These are phyloP conservation scores for Argyra leucocephala DNA, from an alignment of 2,888 invertebrate genomes.

Conservation along the genomic window DNA sequence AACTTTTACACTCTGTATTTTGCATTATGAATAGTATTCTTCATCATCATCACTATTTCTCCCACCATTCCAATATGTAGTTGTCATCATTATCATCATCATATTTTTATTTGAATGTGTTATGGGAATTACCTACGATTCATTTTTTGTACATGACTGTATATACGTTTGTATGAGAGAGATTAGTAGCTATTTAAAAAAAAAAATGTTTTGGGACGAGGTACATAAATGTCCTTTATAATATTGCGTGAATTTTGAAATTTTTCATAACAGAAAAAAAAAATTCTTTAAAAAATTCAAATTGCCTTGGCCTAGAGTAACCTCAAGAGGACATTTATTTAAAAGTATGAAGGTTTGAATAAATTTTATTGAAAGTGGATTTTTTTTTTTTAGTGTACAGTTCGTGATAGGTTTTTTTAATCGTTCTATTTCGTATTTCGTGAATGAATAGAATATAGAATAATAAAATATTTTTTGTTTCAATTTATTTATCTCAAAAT, in stretches of 20 bases:
- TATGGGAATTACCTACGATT: neutral
- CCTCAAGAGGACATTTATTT: constrained; percentile 4
- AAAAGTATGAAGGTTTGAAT: neutral
- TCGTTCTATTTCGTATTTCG: neutral
- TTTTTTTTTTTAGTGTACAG: neutral
- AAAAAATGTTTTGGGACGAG: neutral
- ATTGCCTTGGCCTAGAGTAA: constrained; percentile 6
- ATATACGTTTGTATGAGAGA: neutral
- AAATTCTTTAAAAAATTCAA: constrained; percentile 6
- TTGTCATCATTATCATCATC: neutral
- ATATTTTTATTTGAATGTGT: neutral
- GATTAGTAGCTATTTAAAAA: neutral
- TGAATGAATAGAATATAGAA: too few relatives aligned
- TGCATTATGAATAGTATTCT: neutral
- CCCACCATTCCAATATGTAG: too few relatives aligned
- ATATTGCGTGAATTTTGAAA: neutral
- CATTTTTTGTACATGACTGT: neutral
- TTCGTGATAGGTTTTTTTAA: neutral
- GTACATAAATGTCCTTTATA: neutral
- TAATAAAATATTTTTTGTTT: too few relatives aligned
- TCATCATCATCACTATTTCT: neutral
- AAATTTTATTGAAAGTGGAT: neutral
- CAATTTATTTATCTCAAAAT: too few relatives aligned
- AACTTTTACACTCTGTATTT: neutral
- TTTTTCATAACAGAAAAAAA: neutral